Conservation (phyloP, 2,888 invertebrate genomes). For the Vesta saturnalis region DNA sequence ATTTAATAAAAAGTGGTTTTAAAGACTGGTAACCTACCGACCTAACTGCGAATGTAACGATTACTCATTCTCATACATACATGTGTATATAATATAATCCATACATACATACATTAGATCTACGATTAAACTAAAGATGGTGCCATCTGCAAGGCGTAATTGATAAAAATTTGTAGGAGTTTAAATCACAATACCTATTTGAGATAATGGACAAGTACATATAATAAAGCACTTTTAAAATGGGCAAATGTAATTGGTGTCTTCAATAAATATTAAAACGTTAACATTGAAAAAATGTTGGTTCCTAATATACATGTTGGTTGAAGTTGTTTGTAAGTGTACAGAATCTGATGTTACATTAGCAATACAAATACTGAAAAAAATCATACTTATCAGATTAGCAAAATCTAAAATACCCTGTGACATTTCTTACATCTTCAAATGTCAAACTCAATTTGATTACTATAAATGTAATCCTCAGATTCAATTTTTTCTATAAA, state of each 20-base stretch:
- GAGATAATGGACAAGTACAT: neutral
- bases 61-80: too few relatives aligned
- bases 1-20: too few relatives aligned
- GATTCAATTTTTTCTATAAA: too few relatives aligned
- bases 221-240: neutral
- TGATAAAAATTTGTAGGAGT: neutral
- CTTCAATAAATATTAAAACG: neutral
- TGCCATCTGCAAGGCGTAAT: neutral
- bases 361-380: neutral
- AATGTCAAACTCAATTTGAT: neutral
- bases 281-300: neutral
- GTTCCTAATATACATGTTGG: neutral
- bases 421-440: neutral
- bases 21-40: too few relatives aligned
- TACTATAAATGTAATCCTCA: neutral
- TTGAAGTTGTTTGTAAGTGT: neutral
- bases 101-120: too few relatives aligned
- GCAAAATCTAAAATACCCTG: neutral
- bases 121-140: too few relatives aligned
- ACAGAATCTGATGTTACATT: neutral
- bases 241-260: constrained; percentile 4
- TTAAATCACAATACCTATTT: neutral
- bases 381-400: too few relatives aligned
- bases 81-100: too few relatives aligned
- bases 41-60: too few relatives aligned